Conservation (phyloP, 1,140 invertebrate genomes). For the Drosophila pectinifera region DNA sequence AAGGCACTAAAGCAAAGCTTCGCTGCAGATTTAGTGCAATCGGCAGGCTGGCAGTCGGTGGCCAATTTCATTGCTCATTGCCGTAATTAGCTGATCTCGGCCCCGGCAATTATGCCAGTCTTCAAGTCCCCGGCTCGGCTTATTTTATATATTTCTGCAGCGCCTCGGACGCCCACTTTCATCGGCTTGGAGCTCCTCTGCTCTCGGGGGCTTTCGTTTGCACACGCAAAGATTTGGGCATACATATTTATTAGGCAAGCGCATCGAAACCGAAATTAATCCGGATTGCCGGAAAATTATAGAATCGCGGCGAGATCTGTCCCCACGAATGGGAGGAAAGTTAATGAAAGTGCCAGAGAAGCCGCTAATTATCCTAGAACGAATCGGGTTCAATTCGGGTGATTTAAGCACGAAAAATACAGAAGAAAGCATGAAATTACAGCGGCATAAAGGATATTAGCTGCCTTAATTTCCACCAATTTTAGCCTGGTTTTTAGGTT, state of each 20-base stretch:
- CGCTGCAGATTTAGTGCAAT: constrained; percentile 83
- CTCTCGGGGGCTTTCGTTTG: constrained; percentile 37
- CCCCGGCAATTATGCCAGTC: constrained; percentile 70
- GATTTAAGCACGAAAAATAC: background rate
- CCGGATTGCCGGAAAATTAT: constrained; percentile 53
- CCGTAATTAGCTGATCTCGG: constrained; percentile 78
- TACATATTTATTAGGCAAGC: constrained; percentile 43
- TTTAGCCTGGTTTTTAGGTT: background rate
- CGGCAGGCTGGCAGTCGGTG: constrained; percentile 29
- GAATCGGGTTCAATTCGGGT: background rate
- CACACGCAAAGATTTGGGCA: constrained; percentile 67
- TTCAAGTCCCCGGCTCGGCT: constrained; percentile 35
- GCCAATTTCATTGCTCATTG: constrained; percentile 71
- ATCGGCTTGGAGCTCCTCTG: constrained; percentile 40
- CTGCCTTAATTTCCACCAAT: background rate
- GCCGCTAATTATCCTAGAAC: constrained; percentile 14
- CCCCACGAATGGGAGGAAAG: constrained; percentile 43
- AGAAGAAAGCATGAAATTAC: constrained; percentile 20
- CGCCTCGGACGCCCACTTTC: constrained; percentile 73
- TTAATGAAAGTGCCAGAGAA: constrained; percentile 56
- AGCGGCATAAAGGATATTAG: background rate
- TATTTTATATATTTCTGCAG: constrained; percentile 48
- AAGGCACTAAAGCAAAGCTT: constrained; percentile 63
- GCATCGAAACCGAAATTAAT: constrained; percentile 73
- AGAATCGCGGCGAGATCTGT: constrained; percentile 47